These are phyloP conservation scores for Acronicta psi DNA, from an alignment of 2,888 invertebrate genomes.

Conservation along the genomic window DNA sequence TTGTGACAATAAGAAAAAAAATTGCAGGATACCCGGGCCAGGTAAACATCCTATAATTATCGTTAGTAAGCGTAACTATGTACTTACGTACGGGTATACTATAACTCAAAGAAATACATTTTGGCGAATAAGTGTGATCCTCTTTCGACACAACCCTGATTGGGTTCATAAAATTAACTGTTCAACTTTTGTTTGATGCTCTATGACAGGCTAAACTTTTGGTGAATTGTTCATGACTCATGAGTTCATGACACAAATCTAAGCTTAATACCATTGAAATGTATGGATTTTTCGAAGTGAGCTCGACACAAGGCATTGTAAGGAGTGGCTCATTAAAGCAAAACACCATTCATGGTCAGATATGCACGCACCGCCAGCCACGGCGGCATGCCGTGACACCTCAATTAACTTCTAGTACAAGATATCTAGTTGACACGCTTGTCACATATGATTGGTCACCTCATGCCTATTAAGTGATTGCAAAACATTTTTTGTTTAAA, in stretches of 20 bases:
- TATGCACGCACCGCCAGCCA: conserved; percentile 56
- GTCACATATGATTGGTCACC: conserved; percentile 46
- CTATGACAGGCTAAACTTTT: too few relatives aligned
- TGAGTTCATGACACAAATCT: background rate
- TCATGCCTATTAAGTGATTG: conserved; percentile 37
- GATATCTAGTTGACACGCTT: conserved; percentile 56
- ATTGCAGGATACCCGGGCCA: too few relatives aligned
- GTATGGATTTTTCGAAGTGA: conserved; percentile 19
- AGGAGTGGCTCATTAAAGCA: conserved; percentile 50
- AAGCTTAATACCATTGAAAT: conserved; percentile 1
- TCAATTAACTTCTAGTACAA: conserved; percentile 57
- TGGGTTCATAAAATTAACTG: too few relatives aligned
- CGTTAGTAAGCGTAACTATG: too few relatives aligned
- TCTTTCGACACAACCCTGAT: too few relatives aligned
- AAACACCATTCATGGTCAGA: conserved; percentile 55
- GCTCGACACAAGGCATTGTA: conserved; percentile 15
- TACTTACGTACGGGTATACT: too few relatives aligned
- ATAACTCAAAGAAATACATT: too few relatives aligned
- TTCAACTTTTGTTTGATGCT: too few relatives aligned
- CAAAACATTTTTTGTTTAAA: conserved; percentile 23
- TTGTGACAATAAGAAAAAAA: too few relatives aligned
- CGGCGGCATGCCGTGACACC: conserved; percentile 58
- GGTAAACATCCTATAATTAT: too few relatives aligned
- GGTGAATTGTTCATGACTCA: too few relatives aligned
- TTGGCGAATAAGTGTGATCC: too few relatives aligned